These are phyloP conservation scores for Pristis pectinata DNA, from an alignment of 2,797 vertebrate species.

Conservation along the genomic window DNA sequence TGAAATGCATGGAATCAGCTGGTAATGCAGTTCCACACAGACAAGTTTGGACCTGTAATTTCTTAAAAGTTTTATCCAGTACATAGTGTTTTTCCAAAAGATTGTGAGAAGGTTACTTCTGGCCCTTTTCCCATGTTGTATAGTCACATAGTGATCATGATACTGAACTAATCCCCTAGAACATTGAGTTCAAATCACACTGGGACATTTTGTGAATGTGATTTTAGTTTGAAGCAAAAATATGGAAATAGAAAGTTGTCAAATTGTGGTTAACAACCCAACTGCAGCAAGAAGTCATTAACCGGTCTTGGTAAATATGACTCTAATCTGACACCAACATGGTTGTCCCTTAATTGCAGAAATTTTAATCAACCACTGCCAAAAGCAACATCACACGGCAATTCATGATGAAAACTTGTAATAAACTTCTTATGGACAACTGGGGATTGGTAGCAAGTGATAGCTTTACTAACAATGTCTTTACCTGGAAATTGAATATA, in stretches of 20 bases:
- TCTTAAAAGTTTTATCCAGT: background rate
- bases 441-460: background rate
- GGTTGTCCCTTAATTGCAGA: background rate
- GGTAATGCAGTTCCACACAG: too few species aligned
- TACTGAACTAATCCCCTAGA: background rate
- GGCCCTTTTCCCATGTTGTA: background rate
- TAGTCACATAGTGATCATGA: background rate
- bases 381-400: background rate
- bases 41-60: background rate
- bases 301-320: background rate
- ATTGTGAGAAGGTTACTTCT: background rate
- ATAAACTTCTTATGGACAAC: background rate
- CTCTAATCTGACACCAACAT: background rate
- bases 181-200: background rate
- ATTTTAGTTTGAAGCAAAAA: background rate
- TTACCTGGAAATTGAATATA: background rate
- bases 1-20: too few species aligned
- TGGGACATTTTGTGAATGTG: background rate
- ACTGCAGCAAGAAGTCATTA: background rate
- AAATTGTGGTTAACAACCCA: background rate
- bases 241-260: background rate
- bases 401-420: background rate
- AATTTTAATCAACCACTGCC: background rate
- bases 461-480: background rate
- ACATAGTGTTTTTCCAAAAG: background rate